Evolutionary conservation across 2,888 invertebrate species (phyloP).

Genomic region (Darwinula stevensoni): DNA sequence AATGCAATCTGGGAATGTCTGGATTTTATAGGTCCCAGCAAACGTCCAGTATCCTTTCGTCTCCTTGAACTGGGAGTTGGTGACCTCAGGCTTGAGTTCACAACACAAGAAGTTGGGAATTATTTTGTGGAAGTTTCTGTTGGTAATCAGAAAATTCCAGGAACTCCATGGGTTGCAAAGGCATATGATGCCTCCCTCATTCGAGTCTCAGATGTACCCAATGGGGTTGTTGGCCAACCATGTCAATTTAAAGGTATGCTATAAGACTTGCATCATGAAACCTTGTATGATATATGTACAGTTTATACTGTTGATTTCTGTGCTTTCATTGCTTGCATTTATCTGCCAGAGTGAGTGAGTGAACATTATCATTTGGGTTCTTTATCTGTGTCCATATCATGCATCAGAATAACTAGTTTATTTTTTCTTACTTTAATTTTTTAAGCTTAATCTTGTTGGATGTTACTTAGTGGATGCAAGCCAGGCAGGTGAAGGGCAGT

Average conservation of each 20-base stretch:
- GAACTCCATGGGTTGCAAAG: constrained; percentile 69
- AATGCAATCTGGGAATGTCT: not conserved
- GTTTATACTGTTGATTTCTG: not conserved
- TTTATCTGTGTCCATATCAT: no score
- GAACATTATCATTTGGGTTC: not conserved
- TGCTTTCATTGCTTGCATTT: no score
- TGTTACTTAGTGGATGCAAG: constrained; percentile 63
- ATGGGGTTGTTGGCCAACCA: constrained; percentile 76
- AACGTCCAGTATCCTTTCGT: constrained; percentile 46
- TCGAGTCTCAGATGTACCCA: constrained; percentile 73
- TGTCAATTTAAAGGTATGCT: constrained; percentile 82
- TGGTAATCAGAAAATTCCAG: constrained; percentile 60
- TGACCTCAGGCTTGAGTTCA: constrained; percentile 67
- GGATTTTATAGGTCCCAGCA: constrained; percentile 41
- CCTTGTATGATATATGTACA: no score
- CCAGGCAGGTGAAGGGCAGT: constrained; percentile 91
- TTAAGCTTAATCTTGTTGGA: constrained; percentile 6
- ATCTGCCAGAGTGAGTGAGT: not conserved
- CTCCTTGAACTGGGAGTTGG: constrained; percentile 51
- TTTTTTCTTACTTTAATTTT: not conserved
- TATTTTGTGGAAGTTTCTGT: constrained; percentile 73
- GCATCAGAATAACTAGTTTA: no score
- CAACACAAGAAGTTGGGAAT: constrained; percentile 73
- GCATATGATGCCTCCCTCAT: constrained; percentile 82
- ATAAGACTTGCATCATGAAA: constrained; percentile 7